A percentile compares a stretch with the other conserved stretches of the same genome.
These are phyloP conservation scores for Zosterops borbonicus DNA, from an alignment of 2,113 vertebrate genomes.

Conservation along the genomic window DNA sequence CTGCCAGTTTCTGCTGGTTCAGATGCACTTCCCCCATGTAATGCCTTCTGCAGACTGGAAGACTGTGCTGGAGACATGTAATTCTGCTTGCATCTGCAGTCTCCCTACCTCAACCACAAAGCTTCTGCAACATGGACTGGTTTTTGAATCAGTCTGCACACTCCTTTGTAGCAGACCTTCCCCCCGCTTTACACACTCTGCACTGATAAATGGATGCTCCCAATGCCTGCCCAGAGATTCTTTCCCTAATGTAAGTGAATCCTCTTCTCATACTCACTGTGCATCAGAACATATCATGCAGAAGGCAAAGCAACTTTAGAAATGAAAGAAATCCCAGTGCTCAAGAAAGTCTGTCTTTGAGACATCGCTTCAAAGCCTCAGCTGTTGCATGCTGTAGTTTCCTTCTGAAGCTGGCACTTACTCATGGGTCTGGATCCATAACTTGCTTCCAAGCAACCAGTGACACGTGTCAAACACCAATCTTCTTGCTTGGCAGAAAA, in stretches of 20 bases:
- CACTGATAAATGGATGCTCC: background rate
- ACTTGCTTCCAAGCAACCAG: background rate
- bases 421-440: background rate
- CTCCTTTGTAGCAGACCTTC: background rate
- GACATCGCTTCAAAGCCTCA: background rate
- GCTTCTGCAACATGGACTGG: background rate
- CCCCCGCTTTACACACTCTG: background rate
- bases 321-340: background rate
- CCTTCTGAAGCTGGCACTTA: background rate
- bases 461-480: background rate
- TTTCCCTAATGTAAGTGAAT: background rate
- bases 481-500: background rate
- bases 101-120: background rate
- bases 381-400: background rate
- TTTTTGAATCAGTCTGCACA: background rate
- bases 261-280: background rate
- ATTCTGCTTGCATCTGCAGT: background rate
- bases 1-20: background rate
- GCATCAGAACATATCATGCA: background rate
- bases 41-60: background rate
- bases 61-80: background rate
- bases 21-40: background rate
- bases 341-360: background rate
- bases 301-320: background rate
- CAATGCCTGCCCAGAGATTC: background rate